Percentiles rank a stretch among this genome's conserved stretches.
Conservation (phyloP, 2,888 invertebrate species). For the Xestia rhomboidea region DNA sequence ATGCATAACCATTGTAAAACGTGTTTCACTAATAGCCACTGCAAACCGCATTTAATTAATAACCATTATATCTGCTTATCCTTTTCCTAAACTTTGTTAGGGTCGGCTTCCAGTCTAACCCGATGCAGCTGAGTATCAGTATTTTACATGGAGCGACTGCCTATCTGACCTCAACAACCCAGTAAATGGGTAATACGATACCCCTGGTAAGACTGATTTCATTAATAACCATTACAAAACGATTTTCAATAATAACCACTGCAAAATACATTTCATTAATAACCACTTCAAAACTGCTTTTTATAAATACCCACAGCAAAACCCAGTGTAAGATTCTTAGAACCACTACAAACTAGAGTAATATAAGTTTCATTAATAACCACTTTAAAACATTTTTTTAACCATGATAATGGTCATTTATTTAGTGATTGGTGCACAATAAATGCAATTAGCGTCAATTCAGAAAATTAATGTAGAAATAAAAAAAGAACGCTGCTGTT, state of each 20-base stretch:
- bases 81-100: no score
- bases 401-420: neutral
- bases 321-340: no score
- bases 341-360: neutral
- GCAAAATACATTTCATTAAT: neutral
- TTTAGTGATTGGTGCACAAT: neutral
- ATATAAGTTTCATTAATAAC: neutral
- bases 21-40: neutral
- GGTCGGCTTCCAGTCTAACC: no score
- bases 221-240: neutral
- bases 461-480: neutral
- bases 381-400: neutral
- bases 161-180: no score
- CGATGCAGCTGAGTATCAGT: no score
- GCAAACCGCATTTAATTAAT: neutral
- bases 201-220: no score
- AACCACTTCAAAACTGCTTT: neutral
- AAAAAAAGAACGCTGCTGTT: neutral
- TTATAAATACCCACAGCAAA: neutral
- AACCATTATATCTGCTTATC: no score
- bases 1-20: neutral
- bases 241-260: no score
- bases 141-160: no score
- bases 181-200: no score
- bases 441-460: neutral